These are phyloP conservation scores for Platerodrilus igneus DNA, from an alignment of 2,888 invertebrate genomes.

Conservation along the genomic window DNA sequence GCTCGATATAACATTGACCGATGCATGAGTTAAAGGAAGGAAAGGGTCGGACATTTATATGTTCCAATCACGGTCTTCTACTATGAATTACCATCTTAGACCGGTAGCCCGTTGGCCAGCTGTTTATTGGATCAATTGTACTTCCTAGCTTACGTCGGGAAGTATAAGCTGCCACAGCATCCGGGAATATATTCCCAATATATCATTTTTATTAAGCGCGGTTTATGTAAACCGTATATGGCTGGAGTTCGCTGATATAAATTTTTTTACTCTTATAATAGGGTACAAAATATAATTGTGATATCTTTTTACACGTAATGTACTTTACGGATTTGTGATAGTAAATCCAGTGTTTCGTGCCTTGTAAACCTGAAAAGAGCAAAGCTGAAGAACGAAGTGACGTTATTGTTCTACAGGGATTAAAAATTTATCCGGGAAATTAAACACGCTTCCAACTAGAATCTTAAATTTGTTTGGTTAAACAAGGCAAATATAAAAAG, in stretches of 20 bases:
- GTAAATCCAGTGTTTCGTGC: constrained; percentile 23
- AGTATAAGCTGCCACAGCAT: constrained; percentile 32
- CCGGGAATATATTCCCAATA: constrained; percentile 21
- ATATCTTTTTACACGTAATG: constrained; percentile 19
- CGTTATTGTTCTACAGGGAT: constrained; percentile 22
- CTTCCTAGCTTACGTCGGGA: constrained; percentile 31
- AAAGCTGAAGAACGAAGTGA: constrained; percentile 23
- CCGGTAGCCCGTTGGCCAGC: constrained; percentile 28
- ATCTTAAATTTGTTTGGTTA: too few species aligned
- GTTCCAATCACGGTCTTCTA: constrained; percentile 39
- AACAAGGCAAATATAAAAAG: too few species aligned
- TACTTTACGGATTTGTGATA: constrained; percentile 21
- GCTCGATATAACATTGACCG: constrained; percentile 33
- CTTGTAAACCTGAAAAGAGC: constrained; percentile 23
- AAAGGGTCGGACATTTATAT: constrained; percentile 37
- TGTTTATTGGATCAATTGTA: constrained; percentile 34
- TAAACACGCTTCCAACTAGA: constrained; percentile 23
- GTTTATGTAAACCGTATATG: constrained; percentile 13
- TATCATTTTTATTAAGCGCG: constrained; percentile 16
- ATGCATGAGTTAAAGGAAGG: constrained; percentile 33
- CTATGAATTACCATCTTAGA: constrained; percentile 32
- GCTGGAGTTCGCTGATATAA: constrained; percentile 1
- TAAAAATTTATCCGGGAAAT: constrained; percentile 24
- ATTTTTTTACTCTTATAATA: constrained; percentile 6
- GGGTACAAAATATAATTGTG: constrained; percentile 16